These are phyloP conservation scores for Temnopleurus reevesii DNA, from an alignment of 53 echinoderm and acorn worm species.

Conservation along the genomic window DNA sequence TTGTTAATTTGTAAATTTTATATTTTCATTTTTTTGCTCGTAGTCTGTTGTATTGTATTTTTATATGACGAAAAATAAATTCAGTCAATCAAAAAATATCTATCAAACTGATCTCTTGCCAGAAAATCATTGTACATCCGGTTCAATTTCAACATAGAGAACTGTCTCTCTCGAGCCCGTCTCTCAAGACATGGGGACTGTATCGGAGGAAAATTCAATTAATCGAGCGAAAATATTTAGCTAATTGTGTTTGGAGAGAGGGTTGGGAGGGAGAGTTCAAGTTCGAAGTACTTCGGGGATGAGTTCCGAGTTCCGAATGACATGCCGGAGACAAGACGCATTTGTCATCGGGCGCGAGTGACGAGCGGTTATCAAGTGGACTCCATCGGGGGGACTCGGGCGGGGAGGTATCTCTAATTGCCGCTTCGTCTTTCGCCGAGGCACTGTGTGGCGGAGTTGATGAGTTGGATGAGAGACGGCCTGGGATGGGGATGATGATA, in stretches of 20 bases:
- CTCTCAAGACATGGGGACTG: conserved; percentile 38
- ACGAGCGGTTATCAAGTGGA: conserved; percentile 53
- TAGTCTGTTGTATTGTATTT: no score
- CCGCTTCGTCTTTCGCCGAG: conserved; percentile 53
- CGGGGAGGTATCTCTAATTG: conserved; percentile 51
- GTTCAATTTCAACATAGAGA: conserved; percentile 7
- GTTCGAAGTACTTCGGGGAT: conserved; percentile 52
- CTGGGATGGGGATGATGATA: not conserved
- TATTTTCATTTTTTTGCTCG: no score
- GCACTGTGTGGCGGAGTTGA: conserved; percentile 30
- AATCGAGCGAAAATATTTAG: conserved; percentile 56
- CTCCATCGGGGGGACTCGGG: conserved; percentile 53
- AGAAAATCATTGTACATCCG: conserved; percentile 27
- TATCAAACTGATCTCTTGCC: not conserved
- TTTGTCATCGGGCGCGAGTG: conserved; percentile 59
- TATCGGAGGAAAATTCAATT: conserved; percentile 47
- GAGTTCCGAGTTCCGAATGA: conserved; percentile 3
- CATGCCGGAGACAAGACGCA: conserved; percentile 38
- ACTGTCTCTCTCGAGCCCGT: not conserved
- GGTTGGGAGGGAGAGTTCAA: conserved; percentile 41
- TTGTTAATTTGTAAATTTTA: no score
- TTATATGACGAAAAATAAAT: no score
- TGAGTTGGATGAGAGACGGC: conserved; percentile 15
- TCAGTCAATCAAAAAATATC: no score
- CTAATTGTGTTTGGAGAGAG: conserved; percentile 49